Evolutionary conservation across 2,797 vertebrate species (phyloP).

Genomic region (Mustela erminea): DNA sequence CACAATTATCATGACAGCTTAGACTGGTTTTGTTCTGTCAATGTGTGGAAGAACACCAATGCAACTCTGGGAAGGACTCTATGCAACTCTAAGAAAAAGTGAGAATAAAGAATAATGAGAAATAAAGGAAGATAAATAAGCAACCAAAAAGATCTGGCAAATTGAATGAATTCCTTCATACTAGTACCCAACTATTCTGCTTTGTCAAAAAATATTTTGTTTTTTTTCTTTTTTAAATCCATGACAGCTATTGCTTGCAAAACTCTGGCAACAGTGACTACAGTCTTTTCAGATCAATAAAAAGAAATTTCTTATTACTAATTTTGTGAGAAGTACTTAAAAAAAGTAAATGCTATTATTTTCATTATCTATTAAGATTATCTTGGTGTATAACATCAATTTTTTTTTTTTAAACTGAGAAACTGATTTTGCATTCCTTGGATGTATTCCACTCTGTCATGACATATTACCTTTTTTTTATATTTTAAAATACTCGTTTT

Average conservation of each 20-base stretch:
- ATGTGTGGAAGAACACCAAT: not conserved
- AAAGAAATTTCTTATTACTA: not conserved
- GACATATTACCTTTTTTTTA: not conserved
- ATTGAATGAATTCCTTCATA: not conserved
- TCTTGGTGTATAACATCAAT: not conserved
- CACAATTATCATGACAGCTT: not conserved
- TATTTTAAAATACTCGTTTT: slow-evolving; percentile 14
- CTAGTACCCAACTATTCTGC: not conserved
- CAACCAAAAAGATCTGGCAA: not conserved
- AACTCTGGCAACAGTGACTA: not conserved
- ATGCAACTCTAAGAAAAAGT: not conserved
- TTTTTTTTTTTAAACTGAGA: not conserved
- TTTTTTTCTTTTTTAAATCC: slow-evolving; percentile 4
- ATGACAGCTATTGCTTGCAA: not conserved
- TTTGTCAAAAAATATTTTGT: not conserved
- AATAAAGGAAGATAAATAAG: not conserved
- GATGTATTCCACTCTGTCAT: not conserved
- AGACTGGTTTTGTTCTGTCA: not conserved
- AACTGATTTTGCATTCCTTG: not conserved
- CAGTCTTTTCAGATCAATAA: not conserved
- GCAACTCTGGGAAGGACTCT: not conserved
- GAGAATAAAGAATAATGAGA: not conserved
- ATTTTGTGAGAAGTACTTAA: not conserved
- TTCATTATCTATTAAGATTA: slow-evolving; percentile 27
- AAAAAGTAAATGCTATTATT: slow-evolving; percentile 3